Evolutionary conservation across 1,140 invertebrate species (phyloP).

Genomic region (Drosophila nasuta): DNA sequence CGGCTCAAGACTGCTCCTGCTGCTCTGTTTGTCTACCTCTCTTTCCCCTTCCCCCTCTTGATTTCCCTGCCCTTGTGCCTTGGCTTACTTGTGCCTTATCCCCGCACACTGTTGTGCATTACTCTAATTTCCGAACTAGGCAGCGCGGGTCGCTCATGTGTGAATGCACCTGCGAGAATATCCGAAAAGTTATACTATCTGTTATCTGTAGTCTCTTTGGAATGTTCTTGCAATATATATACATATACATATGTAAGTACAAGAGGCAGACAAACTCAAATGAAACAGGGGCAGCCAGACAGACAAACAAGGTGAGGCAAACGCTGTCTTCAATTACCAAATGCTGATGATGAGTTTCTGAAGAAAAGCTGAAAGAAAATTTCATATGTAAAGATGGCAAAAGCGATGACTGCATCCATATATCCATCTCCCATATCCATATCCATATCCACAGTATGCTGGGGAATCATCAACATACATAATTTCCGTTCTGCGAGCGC

Average conservation of each 20-base stretch:
- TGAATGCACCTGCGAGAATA: conserved; percentile 72
- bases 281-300: not conserved
- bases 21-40: conserved; percentile 3
- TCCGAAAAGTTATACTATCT: conserved; percentile 61
- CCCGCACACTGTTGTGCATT: conserved; percentile 26
- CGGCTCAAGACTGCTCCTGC: conserved; percentile 39
- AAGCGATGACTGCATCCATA: conserved; percentile 50
- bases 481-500: conserved; percentile 67
- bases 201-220: conserved; percentile 60
- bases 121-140: conserved; percentile 43
- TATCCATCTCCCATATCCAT: conserved; percentile 10
- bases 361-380: conserved; percentile 37
- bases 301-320: not conserved
- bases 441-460: conserved; percentile 45
- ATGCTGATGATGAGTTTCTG: conserved; percentile 60
- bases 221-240: conserved; percentile 1
- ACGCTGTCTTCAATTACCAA: conserved; percentile 64
- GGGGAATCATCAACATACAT: conserved; percentile 69
- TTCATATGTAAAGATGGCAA: conserved; percentile 7
- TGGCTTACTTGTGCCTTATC: not conserved
- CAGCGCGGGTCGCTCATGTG: conserved; percentile 64
- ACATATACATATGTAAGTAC: no score
- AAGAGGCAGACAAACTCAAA: not conserved
- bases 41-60: no score
- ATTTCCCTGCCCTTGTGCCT: not conserved